A percentile compares a stretch with the other conserved stretches of the same genome.
Conservation (phyloP, 2,113 vertebrate species). For the Megaceryle maxima region DNA sequence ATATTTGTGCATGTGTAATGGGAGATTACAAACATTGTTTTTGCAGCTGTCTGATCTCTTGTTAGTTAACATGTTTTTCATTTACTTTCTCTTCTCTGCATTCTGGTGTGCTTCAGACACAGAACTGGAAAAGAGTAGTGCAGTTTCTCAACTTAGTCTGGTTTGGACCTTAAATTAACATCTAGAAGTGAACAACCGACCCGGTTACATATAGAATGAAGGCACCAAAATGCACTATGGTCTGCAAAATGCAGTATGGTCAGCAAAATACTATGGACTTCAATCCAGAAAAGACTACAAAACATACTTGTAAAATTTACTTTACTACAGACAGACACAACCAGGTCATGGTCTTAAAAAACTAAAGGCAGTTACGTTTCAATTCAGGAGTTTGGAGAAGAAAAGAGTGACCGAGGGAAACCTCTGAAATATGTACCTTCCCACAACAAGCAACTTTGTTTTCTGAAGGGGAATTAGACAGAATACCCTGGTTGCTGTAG, state of each 20-base stretch:
- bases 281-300: not conserved
- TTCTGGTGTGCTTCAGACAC: constrained; percentile 27
- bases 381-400: not conserved
- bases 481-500: not conserved
- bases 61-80: constrained; percentile 31
- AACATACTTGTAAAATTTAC: not conserved
- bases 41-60: constrained; percentile 35
- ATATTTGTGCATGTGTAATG: constrained; percentile 28
- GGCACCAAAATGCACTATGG: constrained; percentile 34
- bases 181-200: constrained; percentile 53
- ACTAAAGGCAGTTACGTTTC: not conserved
- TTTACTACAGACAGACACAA: not conserved
- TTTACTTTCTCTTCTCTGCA: not conserved
- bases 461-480: not conserved
- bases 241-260: not conserved
- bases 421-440: not conserved
- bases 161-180: constrained; percentile 48
- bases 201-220: constrained; percentile 40
- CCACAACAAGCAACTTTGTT: not conserved
- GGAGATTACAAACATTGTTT: constrained; percentile 37
- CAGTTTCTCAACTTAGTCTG: constrained; percentile 51
- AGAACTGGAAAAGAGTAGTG: not conserved
- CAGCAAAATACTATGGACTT: not conserved
- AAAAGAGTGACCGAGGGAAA: not conserved
- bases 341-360: not conserved